These are phyloP conservation scores for Formica selysi DNA, from an alignment of 1,140 invertebrate species.

Conservation along the genomic window DNA sequence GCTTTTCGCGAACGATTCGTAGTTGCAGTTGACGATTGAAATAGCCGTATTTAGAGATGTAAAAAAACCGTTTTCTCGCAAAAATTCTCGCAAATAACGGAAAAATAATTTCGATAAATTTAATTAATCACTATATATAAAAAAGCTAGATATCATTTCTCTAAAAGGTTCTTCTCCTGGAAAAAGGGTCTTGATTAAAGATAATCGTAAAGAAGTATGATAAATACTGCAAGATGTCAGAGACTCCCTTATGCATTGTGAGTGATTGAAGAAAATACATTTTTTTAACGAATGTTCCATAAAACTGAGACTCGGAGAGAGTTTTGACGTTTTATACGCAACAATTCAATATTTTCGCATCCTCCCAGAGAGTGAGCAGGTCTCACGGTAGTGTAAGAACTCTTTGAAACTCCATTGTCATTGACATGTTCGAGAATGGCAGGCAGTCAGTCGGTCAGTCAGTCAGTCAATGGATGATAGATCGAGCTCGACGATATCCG, in stretches of 20 bases:
- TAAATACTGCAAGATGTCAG: background rate
- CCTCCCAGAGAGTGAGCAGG: background rate
- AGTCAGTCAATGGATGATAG: conserved; percentile 38
- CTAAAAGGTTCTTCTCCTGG: background rate
- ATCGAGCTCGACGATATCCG: conserved; percentile 14
- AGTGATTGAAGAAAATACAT: background rate
- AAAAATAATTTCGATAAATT: no score
- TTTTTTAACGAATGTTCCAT: background rate
- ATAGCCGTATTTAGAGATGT: background rate
- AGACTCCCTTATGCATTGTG: background rate
- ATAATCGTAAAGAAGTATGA: background rate
- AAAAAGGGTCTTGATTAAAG: background rate
- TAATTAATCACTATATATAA: no score
- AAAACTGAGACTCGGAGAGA: background rate
- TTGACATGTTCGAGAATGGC: conserved; percentile 8
- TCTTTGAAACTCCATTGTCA: background rate
- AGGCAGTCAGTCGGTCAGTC: conserved; percentile 14
- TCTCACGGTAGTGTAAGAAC: background rate
- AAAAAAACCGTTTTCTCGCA: no score
- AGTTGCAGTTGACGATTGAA: conserved; percentile 1
- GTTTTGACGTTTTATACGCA: background rate
- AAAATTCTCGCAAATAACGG: no score
- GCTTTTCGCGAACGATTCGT: conserved; percentile 5
- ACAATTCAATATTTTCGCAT: background rate
- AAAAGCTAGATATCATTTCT: no score